Conservation (phyloP, 37 sponge, comb jelly and placozoan species). For the Diacarnus erythraeanus region DNA sequence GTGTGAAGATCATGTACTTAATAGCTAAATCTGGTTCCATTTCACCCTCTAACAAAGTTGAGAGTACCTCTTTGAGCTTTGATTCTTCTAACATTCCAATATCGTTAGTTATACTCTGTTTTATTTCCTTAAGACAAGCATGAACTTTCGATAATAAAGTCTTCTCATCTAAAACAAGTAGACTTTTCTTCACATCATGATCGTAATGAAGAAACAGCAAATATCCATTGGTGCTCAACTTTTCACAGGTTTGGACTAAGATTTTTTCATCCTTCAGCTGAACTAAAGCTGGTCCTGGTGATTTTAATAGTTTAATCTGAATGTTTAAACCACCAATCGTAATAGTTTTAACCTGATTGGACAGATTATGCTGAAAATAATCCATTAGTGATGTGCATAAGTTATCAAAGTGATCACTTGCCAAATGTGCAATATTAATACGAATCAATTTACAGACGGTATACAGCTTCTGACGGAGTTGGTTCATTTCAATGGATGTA, state of each 20-base stretch:
- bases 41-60: background rate
- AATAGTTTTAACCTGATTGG: background rate
- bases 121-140: background rate
- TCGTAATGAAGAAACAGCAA: background rate
- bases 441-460: background rate
- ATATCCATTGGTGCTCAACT: background rate
- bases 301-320: background rate
- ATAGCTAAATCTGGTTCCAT: background rate
- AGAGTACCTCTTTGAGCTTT: background rate
- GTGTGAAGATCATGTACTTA: background rate
- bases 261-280: background rate
- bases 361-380: background rate
- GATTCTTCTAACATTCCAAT: background rate
- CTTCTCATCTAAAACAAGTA: background rate
- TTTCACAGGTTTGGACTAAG: background rate
- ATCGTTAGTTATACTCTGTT: background rate
- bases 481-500: background rate
- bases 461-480: constrained; percentile 3
- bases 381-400: background rate
- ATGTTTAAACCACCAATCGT: too few relatives aligned
- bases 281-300: background rate
- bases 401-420: background rate
- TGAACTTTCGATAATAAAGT: background rate
- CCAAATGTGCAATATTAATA: background rate
- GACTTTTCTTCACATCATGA: background rate